Base-by-base conservation (phyloP, 2,113 vertebrate genomes). In the Sinocyclocheilus rhinocerous region DNA sequence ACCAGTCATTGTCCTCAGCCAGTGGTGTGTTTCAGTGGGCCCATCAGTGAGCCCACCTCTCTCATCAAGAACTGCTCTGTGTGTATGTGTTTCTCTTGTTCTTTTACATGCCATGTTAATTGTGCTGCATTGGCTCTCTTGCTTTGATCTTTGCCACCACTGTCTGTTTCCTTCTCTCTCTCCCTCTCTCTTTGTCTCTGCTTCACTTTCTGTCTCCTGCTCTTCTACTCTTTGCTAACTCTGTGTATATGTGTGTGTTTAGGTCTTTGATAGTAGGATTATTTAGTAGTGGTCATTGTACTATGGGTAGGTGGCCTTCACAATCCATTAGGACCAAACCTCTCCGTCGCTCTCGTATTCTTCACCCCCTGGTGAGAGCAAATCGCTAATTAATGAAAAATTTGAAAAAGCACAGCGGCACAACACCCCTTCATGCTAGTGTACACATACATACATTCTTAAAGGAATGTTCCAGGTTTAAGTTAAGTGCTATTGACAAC, bases 381-480 rank as follows among this genome's bases (percentile, higher is more conserved):
- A 96, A 97, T 97, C 95, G 95, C 94, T 96, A 96, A 97, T 96
- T 97, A 97, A 96, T 96, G 94, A 97, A 95, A 92, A 95, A 94
- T 94, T 94, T 93, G 95, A 93, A 96, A 94, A 90, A 88, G 3
- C 65, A 4, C 48, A 81, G 57, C 72, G 16, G 69, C 24, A 59
- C 77, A 61, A 12, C 6, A 20, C n/a, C 22, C 20, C 22, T 50
- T 73, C 12, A 72, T 29, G 24, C 26, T 70, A 72, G 26, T 65
- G 75, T 73, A 81, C 81, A 61, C 69, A 84, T 59, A 36, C 63
- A 45, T 42, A 6, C 6, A 72, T 22, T n/a, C 45, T 26, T 76
- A 26, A n/a, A 82, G 20, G 33, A 80, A 80, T 80, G 29, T 61
- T 76, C 15, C 45, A 72, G 18, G 36, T 42, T 77, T 77, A 77